Percentiles rank a stretch among this genome's conserved stretches.
phyloP scores from a whole-genome alignment of 2,888 invertebrate genomes.

The Adelognathus sp. region DNA sequence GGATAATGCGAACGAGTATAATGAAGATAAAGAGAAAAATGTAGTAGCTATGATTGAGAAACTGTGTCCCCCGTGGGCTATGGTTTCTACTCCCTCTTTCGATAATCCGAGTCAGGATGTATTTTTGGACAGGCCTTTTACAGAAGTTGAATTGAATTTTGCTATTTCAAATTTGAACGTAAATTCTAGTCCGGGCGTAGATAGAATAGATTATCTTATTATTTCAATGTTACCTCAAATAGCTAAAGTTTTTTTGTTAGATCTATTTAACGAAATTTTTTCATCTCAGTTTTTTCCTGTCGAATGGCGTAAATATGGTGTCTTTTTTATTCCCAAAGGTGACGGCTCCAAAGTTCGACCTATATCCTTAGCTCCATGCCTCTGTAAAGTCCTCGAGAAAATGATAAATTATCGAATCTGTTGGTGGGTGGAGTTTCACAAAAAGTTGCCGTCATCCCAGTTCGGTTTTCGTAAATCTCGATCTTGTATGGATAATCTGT shows the following conservation, averaged over 20 bases:
- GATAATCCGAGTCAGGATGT: not conserved
- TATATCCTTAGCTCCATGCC: constrained; percentile 44
- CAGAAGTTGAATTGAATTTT: constrained; percentile 6
- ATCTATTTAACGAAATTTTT: constrained; percentile 38
- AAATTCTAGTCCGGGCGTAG: constrained; percentile 37
- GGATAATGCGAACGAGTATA: constrained; percentile 26
- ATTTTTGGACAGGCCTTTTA: constrained; percentile 23
- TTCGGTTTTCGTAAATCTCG: constrained; percentile 9
- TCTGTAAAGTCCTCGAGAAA: constrained; percentile 38
- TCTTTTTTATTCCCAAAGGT: constrained; percentile 45
- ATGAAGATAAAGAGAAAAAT: not conserved
- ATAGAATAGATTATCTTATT: constrained; percentile 41
- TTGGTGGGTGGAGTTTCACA: constrained; percentile 31
- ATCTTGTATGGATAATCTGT: constrained; percentile 23
- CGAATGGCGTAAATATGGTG: constrained; percentile 15
- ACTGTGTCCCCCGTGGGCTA: not conserved
- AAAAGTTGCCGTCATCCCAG: not conserved
- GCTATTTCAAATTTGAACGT: constrained; percentile 30
- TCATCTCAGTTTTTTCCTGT: not conserved
- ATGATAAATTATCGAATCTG: constrained; percentile 33
- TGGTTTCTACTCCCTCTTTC: not conserved
- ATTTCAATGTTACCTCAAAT: constrained; percentile 1
- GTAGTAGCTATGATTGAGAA: not conserved
- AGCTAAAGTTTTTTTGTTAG: not conserved
- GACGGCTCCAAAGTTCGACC: constrained; percentile 14